These are phyloP conservation scores for Lynx canadensis DNA, from an alignment of 2,113 vertebrate genomes.

Conservation along the genomic window DNA sequence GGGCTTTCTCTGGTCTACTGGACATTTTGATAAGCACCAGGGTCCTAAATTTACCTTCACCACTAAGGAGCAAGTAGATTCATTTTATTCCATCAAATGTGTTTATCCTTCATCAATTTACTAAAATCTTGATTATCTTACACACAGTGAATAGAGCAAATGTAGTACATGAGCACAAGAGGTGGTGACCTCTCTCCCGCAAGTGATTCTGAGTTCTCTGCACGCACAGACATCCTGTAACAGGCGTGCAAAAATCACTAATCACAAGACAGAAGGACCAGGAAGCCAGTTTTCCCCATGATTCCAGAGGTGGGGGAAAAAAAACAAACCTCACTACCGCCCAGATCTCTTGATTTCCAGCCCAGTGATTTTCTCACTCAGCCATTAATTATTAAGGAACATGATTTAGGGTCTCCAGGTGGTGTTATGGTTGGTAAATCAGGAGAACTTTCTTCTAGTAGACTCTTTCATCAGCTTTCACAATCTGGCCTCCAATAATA, in stretches of 20 bases:
- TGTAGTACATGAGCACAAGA: neutral
- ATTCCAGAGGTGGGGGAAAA: neutral
- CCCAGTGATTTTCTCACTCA: neutral
- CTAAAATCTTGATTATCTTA: neutral
- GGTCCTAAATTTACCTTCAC: too few species aligned
- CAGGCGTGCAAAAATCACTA: neutral
- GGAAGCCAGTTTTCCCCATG: neutral
- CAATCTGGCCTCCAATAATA: neutral
- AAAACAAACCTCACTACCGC: neutral
- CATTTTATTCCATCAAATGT: neutral
- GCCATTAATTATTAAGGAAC: conserved; percentile 29
- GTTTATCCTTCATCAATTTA: neutral
- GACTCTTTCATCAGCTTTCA: neutral
- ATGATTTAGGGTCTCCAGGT: neutral
- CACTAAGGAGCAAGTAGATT: neutral
- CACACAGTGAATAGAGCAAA: neutral
- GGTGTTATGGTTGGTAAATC: neutral
- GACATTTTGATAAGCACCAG: neutral
- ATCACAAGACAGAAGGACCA: neutral
- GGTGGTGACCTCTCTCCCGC: fast-evolving
- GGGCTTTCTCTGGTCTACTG: neutral
- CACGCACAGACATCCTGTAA: too few species aligned
- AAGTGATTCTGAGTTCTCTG: neutral
- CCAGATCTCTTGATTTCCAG: neutral
- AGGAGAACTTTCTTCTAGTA: neutral